Evolutionary conservation across 2,113 vertebrate genomes (phyloP).

Genomic region (Cnemophilus loriae): DNA sequence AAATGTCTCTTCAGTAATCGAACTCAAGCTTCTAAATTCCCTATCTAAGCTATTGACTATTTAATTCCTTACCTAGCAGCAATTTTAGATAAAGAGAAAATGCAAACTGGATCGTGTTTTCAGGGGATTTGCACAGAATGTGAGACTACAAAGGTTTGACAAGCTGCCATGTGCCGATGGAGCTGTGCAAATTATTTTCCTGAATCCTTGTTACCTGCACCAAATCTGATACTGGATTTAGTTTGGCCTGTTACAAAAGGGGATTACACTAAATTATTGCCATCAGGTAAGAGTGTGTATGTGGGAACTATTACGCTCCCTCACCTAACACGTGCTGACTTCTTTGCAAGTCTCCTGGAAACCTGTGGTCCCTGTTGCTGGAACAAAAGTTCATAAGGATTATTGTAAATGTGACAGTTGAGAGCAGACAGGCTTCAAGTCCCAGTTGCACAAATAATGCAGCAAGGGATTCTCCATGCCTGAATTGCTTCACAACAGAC

Average conservation of each 20-base stretch:
- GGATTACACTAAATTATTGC: not conserved
- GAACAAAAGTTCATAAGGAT: not conserved
- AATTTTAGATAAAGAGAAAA: not conserved
- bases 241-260: not conserved
- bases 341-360: not conserved
- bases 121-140: not conserved
- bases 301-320: accelerated
- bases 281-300: not conserved
- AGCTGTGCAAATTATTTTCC: not conserved
- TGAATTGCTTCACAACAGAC: not conserved
- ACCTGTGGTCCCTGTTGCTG: not conserved
- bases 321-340: not conserved
- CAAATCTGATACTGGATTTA: not conserved
- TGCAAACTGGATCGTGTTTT: not conserved
- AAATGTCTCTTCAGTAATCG: not conserved
- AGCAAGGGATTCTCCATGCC: not conserved
- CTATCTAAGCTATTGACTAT: not conserved
- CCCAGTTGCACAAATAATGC: not conserved
- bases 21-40: not conserved
- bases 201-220: not conserved
- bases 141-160: not conserved
- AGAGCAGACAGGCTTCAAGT: not conserved
- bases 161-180: not conserved
- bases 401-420: not conserved
- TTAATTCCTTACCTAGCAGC: not conserved